These are phyloP conservation scores for Bovichtus diacanthus DNA, from an alignment of 2,797 vertebrate genomes.

Conservation along the genomic window DNA sequence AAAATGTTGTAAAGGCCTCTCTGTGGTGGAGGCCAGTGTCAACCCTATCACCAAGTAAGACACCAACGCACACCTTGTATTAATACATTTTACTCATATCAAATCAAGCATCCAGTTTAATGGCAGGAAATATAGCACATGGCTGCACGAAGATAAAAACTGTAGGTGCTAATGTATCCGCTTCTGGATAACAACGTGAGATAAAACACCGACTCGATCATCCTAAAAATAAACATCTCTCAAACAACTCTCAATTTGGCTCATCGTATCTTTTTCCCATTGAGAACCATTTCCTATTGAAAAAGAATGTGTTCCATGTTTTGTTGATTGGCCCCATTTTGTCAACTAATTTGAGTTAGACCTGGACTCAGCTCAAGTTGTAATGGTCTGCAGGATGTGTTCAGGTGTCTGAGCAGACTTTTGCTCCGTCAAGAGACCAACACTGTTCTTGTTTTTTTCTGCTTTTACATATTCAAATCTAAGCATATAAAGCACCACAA, in stretches of 20 bases:
- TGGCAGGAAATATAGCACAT: neutral
- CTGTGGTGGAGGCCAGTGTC: constrained; percentile 98
- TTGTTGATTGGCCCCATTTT: constrained; percentile 3
- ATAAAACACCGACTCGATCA: neutral
- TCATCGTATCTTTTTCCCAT: neutral
- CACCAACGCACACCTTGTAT: neutral
- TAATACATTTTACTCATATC: neutral
- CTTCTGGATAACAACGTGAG: neutral
- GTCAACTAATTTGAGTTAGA: constrained; percentile 2
- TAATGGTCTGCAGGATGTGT: constrained; percentile 9
- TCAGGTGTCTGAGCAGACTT: neutral
- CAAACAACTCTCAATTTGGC: neutral
- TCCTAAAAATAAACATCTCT: neutral
- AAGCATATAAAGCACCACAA: neutral
- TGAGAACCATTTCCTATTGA: neutral
- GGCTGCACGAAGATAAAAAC: neutral
- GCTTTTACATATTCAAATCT: neutral
- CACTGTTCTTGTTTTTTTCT: neutral
- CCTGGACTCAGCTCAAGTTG: neutral
- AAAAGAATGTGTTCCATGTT: neutral
- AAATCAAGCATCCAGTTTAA: neutral
- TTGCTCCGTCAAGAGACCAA: neutral
- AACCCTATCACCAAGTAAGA: constrained; percentile 99
- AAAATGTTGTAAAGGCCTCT: constrained; percentile 99
- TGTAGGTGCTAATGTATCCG: neutral